phyloP scores from a whole-genome alignment of 1,140 invertebrate species.

The Drosophila pallidifrons region DNA sequence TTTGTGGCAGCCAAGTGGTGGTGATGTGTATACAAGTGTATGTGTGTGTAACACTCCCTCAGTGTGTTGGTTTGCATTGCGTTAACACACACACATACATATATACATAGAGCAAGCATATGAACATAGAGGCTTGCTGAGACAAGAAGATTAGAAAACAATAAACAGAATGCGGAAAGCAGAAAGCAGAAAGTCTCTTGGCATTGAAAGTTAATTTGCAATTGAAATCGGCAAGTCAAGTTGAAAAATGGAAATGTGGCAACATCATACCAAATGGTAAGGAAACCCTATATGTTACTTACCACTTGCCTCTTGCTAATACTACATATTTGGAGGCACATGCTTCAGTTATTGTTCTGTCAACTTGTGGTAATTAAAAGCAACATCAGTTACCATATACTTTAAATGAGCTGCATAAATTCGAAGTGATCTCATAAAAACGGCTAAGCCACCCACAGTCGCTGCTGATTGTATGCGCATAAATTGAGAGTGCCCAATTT shows the following conservation, averaged over 20 bases:
- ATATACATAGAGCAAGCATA: background rate
- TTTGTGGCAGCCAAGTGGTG: conserved; percentile 68
- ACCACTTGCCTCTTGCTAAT: conserved; percentile 13
- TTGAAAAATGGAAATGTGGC: conserved; percentile 37
- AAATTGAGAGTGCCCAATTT: conserved; percentile 53
- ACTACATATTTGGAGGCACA: conserved; percentile 17
- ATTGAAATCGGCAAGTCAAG: conserved; percentile 70
- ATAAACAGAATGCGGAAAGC: conserved; percentile 14
- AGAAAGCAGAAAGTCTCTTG: conserved; percentile 11
- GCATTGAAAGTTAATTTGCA: conserved; percentile 73
- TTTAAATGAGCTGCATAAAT: conserved; percentile 58
- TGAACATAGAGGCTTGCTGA: conserved; percentile 1
- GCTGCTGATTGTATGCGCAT: conserved; percentile 67
- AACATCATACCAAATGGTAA: conserved; percentile 10
- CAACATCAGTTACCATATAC: conserved; percentile 44
- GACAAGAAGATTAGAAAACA: conserved; percentile 46
- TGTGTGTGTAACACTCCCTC: conserved; percentile 1
- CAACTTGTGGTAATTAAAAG: conserved; percentile 55
- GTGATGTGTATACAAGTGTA: conserved; percentile 12
- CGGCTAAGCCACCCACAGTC: conserved; percentile 33
- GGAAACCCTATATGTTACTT: conserved; percentile 17
- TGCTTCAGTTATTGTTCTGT: conserved; percentile 24
- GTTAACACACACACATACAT: background rate
- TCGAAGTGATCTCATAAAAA: conserved; percentile 18
- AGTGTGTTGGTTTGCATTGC: conserved; percentile 6